These are phyloP conservation scores for Anolis apletophallus DNA, from an alignment of 2,797 vertebrate genomes.

Conservation along the genomic window DNA sequence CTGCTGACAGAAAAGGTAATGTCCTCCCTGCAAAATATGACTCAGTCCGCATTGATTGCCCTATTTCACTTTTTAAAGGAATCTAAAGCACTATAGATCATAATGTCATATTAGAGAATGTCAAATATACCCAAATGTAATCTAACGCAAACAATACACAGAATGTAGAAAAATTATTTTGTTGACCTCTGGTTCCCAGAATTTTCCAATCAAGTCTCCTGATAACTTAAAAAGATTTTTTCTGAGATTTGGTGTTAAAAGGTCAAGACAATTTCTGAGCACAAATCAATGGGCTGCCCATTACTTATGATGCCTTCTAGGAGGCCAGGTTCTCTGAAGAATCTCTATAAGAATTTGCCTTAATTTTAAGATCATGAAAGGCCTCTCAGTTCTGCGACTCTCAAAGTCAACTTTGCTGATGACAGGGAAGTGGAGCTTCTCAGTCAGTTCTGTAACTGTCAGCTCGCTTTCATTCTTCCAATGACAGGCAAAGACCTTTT, in stretches of 20 bases:
- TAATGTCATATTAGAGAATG: neutral
- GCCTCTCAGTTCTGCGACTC: neutral
- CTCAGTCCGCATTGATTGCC: too few species aligned
- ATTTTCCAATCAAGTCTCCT: too few species aligned
- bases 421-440: neutral
- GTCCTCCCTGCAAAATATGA: neutral
- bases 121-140: neutral
- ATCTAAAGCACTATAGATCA: neutral
- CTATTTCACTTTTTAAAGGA: neutral
- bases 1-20: slow-evolving; percentile 4
- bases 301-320: neutral
- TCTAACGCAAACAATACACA: neutral
- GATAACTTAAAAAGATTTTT: too few species aligned
- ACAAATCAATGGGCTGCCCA: neutral
- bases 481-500: too few species aligned
- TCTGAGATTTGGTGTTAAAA: too few species aligned
- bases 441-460: neutral
- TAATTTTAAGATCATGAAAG: neutral
- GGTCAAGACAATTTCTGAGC: too few species aligned
- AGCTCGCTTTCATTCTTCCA: too few species aligned
- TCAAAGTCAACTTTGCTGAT: too few species aligned
- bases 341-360: neutral
- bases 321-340: neutral
- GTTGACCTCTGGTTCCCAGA: neutral
- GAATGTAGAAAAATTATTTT: neutral